These are phyloP conservation scores for Melinaea menophilus DNA, from an alignment of 2,888 invertebrate species.

Conservation along the genomic window DNA sequence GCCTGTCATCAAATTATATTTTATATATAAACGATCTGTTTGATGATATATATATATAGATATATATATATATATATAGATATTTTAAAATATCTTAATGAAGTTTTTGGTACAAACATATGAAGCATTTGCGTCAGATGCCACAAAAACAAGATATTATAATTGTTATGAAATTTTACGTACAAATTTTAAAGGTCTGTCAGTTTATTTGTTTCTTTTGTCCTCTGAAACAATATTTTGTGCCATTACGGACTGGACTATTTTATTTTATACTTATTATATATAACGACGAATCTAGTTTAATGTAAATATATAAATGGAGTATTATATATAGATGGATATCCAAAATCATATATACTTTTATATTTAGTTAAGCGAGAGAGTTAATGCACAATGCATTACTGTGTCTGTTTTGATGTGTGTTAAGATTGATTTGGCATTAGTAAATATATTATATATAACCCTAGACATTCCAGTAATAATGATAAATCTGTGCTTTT, in stretches of 20 bases:
- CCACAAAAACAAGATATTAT: constrained; percentile 40
- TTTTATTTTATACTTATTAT: constrained; percentile 70
- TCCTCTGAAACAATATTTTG: constrained; percentile 51
- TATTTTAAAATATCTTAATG: neutral
- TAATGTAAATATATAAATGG: constrained; percentile 73
- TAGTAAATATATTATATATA: constrained; percentile 68
- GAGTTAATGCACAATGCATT: constrained; percentile 57
- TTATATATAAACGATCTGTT: neutral
- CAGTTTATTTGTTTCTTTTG: constrained; percentile 56
- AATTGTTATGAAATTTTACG: constrained; percentile 48
- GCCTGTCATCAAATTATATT: neutral
- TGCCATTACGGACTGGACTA: constrained; percentile 70
- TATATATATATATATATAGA: too few species aligned
- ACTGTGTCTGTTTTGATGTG: constrained; percentile 76
- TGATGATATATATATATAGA: too few species aligned
- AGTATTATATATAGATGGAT: constrained; percentile 68
- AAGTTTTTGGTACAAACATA: constrained; percentile 20
- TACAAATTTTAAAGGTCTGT: constrained; percentile 69
- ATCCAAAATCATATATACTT: constrained; percentile 71
- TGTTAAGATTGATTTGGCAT: constrained; percentile 77
- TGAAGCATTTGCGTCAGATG: constrained; percentile 41
- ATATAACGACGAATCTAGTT: constrained; percentile 64
- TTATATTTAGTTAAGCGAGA: constrained; percentile 72
- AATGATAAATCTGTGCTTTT: too few species aligned
- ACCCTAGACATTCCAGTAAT: too few species aligned